Conservation (phyloP, 2,888 invertebrate genomes). For the Metellina segmentata region DNA sequence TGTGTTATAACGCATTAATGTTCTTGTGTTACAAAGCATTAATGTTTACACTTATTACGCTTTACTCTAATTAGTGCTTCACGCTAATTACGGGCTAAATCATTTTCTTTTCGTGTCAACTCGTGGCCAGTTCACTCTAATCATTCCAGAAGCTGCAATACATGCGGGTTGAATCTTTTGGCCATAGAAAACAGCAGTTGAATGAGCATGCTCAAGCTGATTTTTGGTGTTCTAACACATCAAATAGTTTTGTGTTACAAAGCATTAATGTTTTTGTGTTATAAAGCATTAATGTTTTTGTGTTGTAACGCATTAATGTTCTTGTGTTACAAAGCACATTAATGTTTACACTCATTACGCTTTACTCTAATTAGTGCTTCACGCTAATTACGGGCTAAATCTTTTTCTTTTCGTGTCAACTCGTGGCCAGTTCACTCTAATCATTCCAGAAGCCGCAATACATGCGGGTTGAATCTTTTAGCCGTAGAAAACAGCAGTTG, state of each 20-base stretch:
- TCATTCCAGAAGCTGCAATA: constrained; percentile 48
- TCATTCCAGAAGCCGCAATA: constrained; percentile 48
- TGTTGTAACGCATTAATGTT: too few species aligned
- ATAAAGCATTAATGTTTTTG: too few species aligned
- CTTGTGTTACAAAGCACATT: too few species aligned
- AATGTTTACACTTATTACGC: too few species aligned
- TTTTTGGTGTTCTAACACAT: too few species aligned
- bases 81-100: neutral
- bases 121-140: neutral
- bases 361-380: too few species aligned
- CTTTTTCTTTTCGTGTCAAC: neutral
- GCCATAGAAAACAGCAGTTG: constrained; percentile 8
- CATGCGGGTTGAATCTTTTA: constrained; percentile 50
- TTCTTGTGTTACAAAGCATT: too few species aligned
- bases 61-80: too few species aligned
- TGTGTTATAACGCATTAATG: too few species aligned
- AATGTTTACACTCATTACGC: too few species aligned
- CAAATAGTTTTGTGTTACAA: too few species aligned
- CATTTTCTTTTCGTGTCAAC: neutral
- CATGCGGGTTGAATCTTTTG: constrained; percentile 50
- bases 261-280: too few species aligned
- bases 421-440: neutral
- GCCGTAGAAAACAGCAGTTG: constrained; percentile 6
- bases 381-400: neutral
- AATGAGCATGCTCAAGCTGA: constrained; percentile 11